Conservation (phyloP, 2,113 vertebrate species). For the Otocyon megalotis region DNA sequence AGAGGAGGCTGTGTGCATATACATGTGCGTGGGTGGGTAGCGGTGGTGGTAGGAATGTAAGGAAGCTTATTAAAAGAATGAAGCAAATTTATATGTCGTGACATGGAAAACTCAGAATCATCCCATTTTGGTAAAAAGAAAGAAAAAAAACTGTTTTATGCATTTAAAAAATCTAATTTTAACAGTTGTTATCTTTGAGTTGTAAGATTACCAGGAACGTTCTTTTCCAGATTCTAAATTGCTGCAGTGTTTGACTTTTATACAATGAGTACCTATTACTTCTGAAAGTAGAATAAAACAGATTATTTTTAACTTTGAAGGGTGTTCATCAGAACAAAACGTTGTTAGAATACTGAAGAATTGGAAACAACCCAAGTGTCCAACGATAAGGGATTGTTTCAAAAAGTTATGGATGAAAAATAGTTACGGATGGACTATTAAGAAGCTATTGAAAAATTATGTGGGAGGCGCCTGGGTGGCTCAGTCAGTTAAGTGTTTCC, state of each 20-base stretch:
- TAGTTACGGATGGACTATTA: neutral
- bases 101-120: neutral
- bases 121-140: neutral
- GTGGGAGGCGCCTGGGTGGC: neutral
- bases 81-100: neutral
- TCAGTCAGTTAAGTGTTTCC: neutral
- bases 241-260: slow-evolving; percentile 1
- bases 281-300: neutral
- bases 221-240: slow-evolving; percentile 29
- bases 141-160: neutral
- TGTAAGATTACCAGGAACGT: slow-evolving; percentile 5
- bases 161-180: neutral
- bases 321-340: neutral
- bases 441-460: neutral
- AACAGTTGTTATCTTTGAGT: neutral
- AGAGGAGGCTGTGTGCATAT: neutral
- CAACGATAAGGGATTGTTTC: neutral
- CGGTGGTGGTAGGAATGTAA: neutral
- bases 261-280: neutral
- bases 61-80: neutral
- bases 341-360: neutral
- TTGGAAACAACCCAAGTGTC: neutral
- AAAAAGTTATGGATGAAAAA: neutral
- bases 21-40: neutral
- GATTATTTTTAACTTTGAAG: slow-evolving; percentile 14